Evolutionary conservation across 2,888 invertebrate genomes (phyloP).

Genomic region (Drosophila lutescens): DNA sequence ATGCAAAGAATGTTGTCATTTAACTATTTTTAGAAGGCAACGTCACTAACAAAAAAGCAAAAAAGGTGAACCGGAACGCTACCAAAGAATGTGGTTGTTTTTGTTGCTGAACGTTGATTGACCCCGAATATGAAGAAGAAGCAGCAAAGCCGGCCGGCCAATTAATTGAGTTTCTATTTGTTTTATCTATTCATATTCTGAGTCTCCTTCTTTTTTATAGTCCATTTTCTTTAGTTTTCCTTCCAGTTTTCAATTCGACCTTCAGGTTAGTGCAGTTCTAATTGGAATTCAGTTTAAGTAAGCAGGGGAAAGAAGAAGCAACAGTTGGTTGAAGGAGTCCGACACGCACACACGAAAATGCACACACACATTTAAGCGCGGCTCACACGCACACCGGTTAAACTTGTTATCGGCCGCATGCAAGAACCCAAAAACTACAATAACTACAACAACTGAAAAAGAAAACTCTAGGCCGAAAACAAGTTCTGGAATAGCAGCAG

Average conservation of each 20-base stretch:
- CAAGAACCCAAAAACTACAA: slow-evolving; percentile 56
- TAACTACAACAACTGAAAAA: slow-evolving; percentile 7
- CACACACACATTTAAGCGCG: slow-evolving; percentile 18
- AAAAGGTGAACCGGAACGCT: slow-evolving; percentile 43
- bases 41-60: slow-evolving; percentile 42
- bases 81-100: slow-evolving; percentile 20
- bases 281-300: slow-evolving; percentile 66
- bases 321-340: slow-evolving; percentile 77
- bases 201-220: neutral
- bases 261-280: slow-evolving; percentile 55
- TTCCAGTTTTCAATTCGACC: slow-evolving; percentile 30
- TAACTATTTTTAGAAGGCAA: slow-evolving; percentile 31
- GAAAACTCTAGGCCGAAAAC: slow-evolving; percentile 75
- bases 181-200: too few species aligned
- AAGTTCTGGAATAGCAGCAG: slow-evolving; percentile 69
- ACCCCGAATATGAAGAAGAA: slow-evolving; percentile 30
- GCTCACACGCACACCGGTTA: slow-evolving; percentile 71
- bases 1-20: slow-evolving; percentile 34
- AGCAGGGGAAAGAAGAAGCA: slow-evolving; percentile 66
- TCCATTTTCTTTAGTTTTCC: neutral
- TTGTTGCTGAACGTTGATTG: slow-evolving; percentile 36
- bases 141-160: slow-evolving; percentile 60
- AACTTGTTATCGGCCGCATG: slow-evolving; percentile 80
- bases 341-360: slow-evolving; percentile 44
- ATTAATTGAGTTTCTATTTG: slow-evolving; percentile 36